Percentiles rank a stretch among this genome's conserved stretches.
These are phyloP conservation scores for Meloidogyne exigua DNA, from an alignment of 1,140 invertebrate species.

Conservation along the genomic window DNA sequence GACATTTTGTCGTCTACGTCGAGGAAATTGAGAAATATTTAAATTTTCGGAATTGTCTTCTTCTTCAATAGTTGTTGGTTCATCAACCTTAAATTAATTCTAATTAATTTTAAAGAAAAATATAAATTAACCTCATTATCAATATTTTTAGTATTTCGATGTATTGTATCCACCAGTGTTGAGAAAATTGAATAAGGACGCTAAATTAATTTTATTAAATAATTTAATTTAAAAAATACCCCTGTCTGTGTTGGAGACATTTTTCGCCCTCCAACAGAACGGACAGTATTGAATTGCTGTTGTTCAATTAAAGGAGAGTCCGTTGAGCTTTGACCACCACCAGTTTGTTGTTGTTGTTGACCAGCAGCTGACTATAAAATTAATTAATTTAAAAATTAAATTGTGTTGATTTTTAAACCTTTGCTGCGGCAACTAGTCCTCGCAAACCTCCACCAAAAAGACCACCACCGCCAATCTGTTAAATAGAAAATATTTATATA, in stretches of 20 bases:
- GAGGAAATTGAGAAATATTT: background rate
- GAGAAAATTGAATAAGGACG: slow-evolving; percentile 58
- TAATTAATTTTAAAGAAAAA: background rate
- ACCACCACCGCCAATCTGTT: slow-evolving; percentile 60
- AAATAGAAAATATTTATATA: too few species aligned
- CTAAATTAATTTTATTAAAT: slow-evolving; percentile 31
- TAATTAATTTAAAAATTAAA: slow-evolving; percentile 17
- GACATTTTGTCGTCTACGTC: background rate
- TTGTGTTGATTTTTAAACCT: slow-evolving; percentile 34
- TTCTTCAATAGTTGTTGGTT: background rate
- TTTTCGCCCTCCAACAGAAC: background rate
- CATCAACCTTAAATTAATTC: background rate
- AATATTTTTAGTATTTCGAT: slow-evolving; percentile 17
- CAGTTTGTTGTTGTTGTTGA: slow-evolving; percentile 4
- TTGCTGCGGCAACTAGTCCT: slow-evolving; percentile 57
- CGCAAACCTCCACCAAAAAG: slow-evolving; percentile 55
- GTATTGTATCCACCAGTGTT: slow-evolving; percentile 60
- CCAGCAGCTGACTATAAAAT: slow-evolving; percentile 24
- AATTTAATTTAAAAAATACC: background rate
- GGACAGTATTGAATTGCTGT: background rate
- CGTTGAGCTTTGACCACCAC: background rate
- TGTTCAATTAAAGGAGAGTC: background rate
- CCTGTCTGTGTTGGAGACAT: background rate
- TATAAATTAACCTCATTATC: background rate
- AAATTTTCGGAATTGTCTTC: background rate